Conservation (phyloP, 2,113 vertebrate species). For the Microcebus griseorufus region DNA sequence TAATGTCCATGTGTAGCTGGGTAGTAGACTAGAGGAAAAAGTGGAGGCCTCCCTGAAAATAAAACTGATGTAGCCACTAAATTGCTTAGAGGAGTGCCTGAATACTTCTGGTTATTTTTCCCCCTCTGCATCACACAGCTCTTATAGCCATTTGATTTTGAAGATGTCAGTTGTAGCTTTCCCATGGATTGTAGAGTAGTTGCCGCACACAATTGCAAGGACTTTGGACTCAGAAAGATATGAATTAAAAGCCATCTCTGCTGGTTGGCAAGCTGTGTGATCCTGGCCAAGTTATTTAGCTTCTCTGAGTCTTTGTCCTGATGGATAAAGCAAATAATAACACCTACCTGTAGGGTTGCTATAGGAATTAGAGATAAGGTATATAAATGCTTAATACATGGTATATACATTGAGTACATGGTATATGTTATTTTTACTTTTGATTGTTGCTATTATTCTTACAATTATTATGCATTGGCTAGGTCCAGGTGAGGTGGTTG, state of each 20-base stretch:
- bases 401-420: not conserved
- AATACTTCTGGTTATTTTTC: not conserved
- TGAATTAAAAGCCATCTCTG: constrained; percentile 4
- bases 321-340: not conserved
- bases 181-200: not conserved
- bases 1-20: not conserved
- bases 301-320: not conserved
- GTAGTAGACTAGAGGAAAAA: not conserved
- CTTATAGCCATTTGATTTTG: not conserved
- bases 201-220: not conserved
- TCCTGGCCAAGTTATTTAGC: not conserved
- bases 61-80: not conserved
- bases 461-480: not conserved
- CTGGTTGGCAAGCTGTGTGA: not conserved
- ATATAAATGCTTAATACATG: not conserved
- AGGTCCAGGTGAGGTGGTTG: not conserved
- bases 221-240: not conserved
- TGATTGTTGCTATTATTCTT: not conserved
- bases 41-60: not conserved
- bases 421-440: not conserved
- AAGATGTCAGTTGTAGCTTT: not conserved
- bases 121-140: not conserved
- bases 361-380: not conserved
- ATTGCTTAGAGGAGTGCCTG: not conserved
- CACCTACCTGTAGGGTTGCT: not conserved